These are phyloP conservation scores for Acipenser oxyrinchus DNA, from an alignment of 2,797 vertebrate species.

Conservation along the genomic window DNA sequence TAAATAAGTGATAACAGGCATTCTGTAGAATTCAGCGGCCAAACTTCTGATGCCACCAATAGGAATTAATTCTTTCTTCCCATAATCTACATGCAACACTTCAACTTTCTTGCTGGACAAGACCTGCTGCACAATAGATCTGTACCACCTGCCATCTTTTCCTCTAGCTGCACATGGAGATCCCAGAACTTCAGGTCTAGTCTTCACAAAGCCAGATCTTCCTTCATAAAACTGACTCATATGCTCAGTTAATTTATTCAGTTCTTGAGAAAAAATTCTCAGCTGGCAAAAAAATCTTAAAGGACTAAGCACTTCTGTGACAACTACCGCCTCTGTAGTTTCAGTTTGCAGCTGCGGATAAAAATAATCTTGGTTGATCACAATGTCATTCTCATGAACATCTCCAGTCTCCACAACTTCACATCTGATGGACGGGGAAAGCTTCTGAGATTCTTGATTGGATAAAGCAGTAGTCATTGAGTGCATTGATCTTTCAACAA, in stretches of 20 bases:
- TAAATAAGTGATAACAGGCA: slow-evolving; percentile 84
- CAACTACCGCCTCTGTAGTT: slow-evolving; percentile 67
- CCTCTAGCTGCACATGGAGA: slow-evolving; percentile 76
- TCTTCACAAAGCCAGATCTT: slow-evolving; percentile 31
- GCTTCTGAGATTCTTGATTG: slow-evolving; percentile 16
- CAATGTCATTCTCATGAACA: slow-evolving; percentile 14
- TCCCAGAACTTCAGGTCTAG: slow-evolving; percentile 59
- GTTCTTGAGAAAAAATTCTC: slow-evolving; percentile 74
- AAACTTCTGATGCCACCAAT: slow-evolving; percentile 60
- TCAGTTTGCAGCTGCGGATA: slow-evolving; percentile 71
- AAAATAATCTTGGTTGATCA: slow-evolving; percentile 57
- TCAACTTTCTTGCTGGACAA: slow-evolving; percentile 48
- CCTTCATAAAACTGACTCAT: slow-evolving; percentile 55
- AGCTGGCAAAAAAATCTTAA: slow-evolving; percentile 79
- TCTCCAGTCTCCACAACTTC: slow-evolving; percentile 10
- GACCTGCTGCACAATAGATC: slow-evolving; percentile 59
- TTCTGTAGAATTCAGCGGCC: slow-evolving; percentile 69
- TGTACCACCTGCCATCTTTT: slow-evolving; percentile 78
- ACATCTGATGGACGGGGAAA: slow-evolving; percentile 13
- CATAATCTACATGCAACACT: slow-evolving; percentile 81
- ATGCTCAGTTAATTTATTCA: slow-evolving; percentile 66
- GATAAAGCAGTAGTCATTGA: slow-evolving; percentile 13
- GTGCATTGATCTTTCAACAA: slow-evolving; percentile 45
- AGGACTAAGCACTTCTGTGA: slow-evolving; percentile 79
- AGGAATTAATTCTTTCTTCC: slow-evolving; percentile 71